Conservation (phyloP, 1,140 invertebrate species). For the Aricia agestis region DNA sequence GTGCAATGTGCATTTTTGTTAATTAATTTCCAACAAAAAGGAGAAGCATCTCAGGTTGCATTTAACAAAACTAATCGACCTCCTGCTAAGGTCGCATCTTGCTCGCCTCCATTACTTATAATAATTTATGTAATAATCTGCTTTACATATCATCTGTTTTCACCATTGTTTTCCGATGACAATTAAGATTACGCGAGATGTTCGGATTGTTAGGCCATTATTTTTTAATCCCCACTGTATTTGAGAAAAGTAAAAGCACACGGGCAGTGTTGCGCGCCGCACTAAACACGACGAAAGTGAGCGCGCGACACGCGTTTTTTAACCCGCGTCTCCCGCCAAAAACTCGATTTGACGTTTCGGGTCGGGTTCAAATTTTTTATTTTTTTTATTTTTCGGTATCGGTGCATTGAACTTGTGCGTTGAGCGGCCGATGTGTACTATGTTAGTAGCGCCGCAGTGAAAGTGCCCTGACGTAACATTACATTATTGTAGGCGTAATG, state of each 20-base stretch:
- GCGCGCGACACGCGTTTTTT: constrained; percentile 52
- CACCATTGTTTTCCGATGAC: not conserved
- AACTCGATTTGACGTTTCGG: constrained; percentile 32
- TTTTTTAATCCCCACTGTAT: constrained; percentile 57
- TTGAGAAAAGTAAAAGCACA: constrained; percentile 66
- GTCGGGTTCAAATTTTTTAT: constrained; percentile 36
- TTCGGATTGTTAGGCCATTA: constrained; percentile 1
- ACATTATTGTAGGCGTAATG: constrained; percentile 62
- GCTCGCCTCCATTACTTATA: not conserved
- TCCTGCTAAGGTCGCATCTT: too few relatives aligned
- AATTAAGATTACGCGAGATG: constrained; percentile 5
- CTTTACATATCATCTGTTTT: not conserved
- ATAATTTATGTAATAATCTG: not conserved
- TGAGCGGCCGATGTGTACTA: constrained; percentile 54
- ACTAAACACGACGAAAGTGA: constrained; percentile 58
- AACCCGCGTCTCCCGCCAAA: constrained; percentile 48
- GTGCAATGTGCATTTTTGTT: too few relatives aligned
- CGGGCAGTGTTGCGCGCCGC: constrained; percentile 42
- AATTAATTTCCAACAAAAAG: too few relatives aligned
- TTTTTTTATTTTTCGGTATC: constrained; percentile 38
- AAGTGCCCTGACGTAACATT: constrained; percentile 67
- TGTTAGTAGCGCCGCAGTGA: constrained; percentile 58
- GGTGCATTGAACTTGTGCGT: constrained; percentile 60
- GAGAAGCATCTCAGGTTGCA: too few relatives aligned
- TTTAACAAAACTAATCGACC: not conserved